Evolutionary conservation across 92 coral and sea anemone species (phyloP), one percentile per base, ranked within the genome.

Genomic region (Phenganax marumi): DNA sequence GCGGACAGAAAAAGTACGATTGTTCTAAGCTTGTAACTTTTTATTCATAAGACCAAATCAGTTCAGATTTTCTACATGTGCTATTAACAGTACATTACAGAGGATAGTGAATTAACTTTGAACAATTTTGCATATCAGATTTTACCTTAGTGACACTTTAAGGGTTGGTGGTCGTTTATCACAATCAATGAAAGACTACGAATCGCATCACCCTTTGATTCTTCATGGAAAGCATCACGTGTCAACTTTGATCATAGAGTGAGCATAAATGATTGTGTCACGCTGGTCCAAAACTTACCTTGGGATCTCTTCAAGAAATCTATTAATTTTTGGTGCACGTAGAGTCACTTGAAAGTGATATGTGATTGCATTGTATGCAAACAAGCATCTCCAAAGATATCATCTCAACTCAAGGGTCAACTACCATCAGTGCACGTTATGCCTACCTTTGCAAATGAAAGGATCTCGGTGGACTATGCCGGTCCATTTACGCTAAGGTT

Each of bases 191-290:
- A 54, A 54, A 17, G 10, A 17, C 60, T 54, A 54, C 60, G 91
- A 23, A 84, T 89, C 23, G 51, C 87, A 19, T 25, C 91, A 89
- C 61, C 89, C 90, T 6, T 50, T 89, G 17, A 78, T 89, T 14
- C 82, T 89, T 6, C 87, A 60, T 60, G 81, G 84, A n/a, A 86
- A 86, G 65, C 80, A 89, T 68, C 82, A 57, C n/a, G 80, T 86
- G 58, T 57, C 90, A 0, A 22, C 70, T 22, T 82, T 86, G 68
- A 63, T 86, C 22, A 68, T 89, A 50, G n/a, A 25, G 64, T 21
- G 90, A 89, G 53, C 90, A 89, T 81, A 57, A 50, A 61, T 78
- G 85, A 12, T 25, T 76, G 68, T 86, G 85, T 46, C 92, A 89
- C 68, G 88, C 88, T 10, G 90, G 88, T 22, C 90, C 92, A 6